Evolutionary conservation across 1,140 invertebrate species (phyloP).

Genomic region (Elysia chlorotica): DNA sequence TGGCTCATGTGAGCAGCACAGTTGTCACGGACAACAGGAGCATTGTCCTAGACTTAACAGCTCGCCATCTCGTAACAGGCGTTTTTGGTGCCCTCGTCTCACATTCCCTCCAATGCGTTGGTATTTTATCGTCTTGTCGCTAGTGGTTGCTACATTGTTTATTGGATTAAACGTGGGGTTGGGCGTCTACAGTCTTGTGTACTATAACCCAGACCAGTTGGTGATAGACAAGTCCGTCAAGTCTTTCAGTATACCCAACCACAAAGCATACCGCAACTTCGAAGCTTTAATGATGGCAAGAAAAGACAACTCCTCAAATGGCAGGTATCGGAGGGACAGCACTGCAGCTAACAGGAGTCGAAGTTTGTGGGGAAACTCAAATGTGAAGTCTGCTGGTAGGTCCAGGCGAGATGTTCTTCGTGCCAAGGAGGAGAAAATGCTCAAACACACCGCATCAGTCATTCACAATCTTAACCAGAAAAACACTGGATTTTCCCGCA

Average conservation of each 20-base stretch:
- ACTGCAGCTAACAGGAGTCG: not conserved
- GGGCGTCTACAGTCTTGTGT: constrained; percentile 37
- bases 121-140: constrained; percentile 27
- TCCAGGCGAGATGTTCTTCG: not conserved
- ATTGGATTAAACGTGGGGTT: constrained; percentile 30
- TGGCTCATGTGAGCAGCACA: too few relatives aligned
- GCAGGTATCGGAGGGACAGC: not conserved
- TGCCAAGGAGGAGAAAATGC: not conserved
- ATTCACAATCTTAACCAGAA: not conserved
- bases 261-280: constrained; percentile 40
- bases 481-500: not conserved
- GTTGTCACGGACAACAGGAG: too few relatives aligned
- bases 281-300: constrained; percentile 40
- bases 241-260: constrained; percentile 53
- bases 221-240: constrained; percentile 52
- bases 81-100: not conserved
- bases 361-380: too few relatives aligned
- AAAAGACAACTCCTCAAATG: constrained; percentile 19
- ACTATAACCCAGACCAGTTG: constrained; percentile 30
- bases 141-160: constrained; percentile 24
- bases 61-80: not conserved
- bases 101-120: constrained; percentile 9
- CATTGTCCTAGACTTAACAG: not conserved
- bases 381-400: too few relatives aligned
- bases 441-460: not conserved